Evolutionary conservation across 1,140 invertebrate species (phyloP).

Genomic region (Calosoma granatense): DNA sequence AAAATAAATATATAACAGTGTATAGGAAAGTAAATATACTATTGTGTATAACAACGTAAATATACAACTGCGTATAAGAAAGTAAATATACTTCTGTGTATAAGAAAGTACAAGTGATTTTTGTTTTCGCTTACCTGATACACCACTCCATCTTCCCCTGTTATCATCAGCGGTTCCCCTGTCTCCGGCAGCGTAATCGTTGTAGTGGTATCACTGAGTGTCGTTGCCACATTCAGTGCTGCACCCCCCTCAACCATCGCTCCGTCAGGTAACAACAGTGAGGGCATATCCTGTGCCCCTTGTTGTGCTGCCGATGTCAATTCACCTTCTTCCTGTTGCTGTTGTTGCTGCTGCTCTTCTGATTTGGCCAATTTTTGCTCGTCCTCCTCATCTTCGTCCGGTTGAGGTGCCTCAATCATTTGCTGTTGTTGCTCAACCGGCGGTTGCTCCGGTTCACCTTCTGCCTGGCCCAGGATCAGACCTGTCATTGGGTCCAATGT

Average conservation of each 20-base stretch:
- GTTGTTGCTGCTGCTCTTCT: conserved; percentile 16
- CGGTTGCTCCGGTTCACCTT: conserved; percentile 50
- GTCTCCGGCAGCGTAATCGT: conserved; percentile 30
- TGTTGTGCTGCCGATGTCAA: neutral
- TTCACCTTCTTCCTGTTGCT: neutral
- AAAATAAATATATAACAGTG: too few relatives aligned
- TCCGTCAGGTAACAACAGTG: conserved; percentile 15
- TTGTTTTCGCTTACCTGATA: conserved; percentile 37
- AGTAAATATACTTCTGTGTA: too few relatives aligned
- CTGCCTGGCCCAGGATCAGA: conserved; percentile 52
- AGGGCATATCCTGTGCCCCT: neutral
- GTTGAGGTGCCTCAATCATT: conserved; percentile 18
- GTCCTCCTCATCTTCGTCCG: conserved; percentile 14
- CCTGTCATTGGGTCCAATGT: conserved; percentile 58
- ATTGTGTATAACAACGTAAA: too few relatives aligned
- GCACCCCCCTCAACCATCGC: conserved; percentile 33
- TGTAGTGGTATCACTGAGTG: conserved; percentile 25
- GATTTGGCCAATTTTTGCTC: conserved; percentile 11
- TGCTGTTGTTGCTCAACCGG: conserved; percentile 2
- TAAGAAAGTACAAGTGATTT: too few relatives aligned
- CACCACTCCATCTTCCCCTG: conserved; percentile 56
- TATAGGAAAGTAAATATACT: too few relatives aligned
- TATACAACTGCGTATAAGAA: too few relatives aligned
- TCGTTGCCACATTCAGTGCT: conserved; percentile 22
- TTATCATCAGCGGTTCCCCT: conserved; percentile 49